Evolutionary conservation across 2,113 vertebrate species (phyloP).

Genomic region (Saimiri boliviensis): DNA sequence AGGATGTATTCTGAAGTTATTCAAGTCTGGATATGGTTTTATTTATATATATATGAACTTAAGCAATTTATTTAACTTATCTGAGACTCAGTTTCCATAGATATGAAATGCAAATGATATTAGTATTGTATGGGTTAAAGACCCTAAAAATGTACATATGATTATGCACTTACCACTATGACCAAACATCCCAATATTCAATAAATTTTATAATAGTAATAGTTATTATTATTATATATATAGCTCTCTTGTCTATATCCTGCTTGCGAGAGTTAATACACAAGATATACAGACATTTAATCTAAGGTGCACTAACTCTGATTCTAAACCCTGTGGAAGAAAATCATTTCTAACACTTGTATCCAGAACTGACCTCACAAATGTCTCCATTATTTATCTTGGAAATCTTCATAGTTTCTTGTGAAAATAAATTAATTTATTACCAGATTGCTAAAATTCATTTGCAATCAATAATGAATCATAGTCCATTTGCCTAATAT

Average conservation of each 20-base stretch:
- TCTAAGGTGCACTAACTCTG: not conserved
- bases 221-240: not conserved
- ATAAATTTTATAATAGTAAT: not conserved
- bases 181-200: not conserved
- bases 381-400: not conserved
- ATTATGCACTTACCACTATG: not conserved
- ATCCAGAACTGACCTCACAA: not conserved
- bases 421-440: not conserved
- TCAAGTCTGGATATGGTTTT: not conserved
- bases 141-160: not conserved
- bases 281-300: not conserved
- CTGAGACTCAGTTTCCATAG: not conserved
- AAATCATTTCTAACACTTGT: not conserved
- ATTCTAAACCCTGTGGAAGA: not conserved
- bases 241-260: not conserved
- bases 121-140: not conserved
- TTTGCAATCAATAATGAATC: not conserved
- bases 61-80: not conserved
- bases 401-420: not conserved
- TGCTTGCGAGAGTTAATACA: not conserved
- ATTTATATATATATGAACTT: not conserved
- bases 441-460: not conserved
- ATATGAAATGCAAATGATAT: not conserved
- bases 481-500: not conserved
- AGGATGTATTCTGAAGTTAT: not conserved